Evolutionary conservation across 1,140 invertebrate species (phyloP), one percentile per base, ranked within the genome.

Genomic region (Nymphalis io): DNA sequence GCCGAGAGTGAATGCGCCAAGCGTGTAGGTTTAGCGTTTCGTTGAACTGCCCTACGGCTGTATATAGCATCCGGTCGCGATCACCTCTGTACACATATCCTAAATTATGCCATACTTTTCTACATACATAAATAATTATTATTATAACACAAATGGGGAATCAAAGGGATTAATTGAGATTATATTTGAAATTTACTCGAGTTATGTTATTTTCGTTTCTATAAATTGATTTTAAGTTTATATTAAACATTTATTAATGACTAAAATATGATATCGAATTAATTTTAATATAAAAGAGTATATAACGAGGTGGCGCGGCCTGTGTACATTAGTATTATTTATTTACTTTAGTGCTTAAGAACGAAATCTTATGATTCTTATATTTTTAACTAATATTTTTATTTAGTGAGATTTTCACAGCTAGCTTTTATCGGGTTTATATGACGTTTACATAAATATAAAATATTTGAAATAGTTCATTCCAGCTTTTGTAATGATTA

Each of bases 291-390:
- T 61, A 57, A 3, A n/a, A 46, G n/a, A 46, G 42, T 64, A 61
- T 23, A n/a, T 20, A 48, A 18, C 18, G 70, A 80, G 73, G 74
- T 78, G 74, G 72, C 77, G 68, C 79, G 78, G 77, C 75, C 76
- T 70, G 70, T 87, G 82, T 89, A 87, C 76, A 85, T 87, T 90
- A 89, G 88, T 89, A 89, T 90, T 90, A 90, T 89, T 90, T 90
- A 90, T 90, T 90, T 87, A 86, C 75, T 84, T 75, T 89, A 90
- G 86, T 73, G 76, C 79, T 79, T 90, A 89, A 88, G 84, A 75
- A 69, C 74, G 67, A 78, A 75, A 76, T 81, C 75, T 85, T 85
- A 83, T 83, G 78, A 82, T 81, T 79, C 67, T 77, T 79, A 72
- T 76, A 75, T 68, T 68, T 61, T 72, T 63, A 64, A 67, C 51